Percentiles rank a stretch among this genome's conserved stretches.
Evolutionary conservation across 2,797 vertebrate species (phyloP).

Genomic region (Cygnus olor): DNA sequence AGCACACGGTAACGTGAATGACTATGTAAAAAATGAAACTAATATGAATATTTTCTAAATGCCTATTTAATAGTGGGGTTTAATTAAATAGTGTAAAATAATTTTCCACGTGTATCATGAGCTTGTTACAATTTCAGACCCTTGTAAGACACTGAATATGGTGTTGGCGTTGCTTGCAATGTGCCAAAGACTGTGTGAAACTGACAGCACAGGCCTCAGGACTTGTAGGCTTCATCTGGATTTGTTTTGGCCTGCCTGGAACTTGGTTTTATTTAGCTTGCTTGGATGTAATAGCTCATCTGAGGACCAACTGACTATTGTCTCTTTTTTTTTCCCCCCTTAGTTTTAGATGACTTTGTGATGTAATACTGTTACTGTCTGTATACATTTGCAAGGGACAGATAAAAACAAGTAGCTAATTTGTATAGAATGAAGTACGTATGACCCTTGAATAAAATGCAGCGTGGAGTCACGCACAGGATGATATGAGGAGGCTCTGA

Average conservation of each 20-base stretch:
- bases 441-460: neutral
- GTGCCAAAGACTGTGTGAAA: neutral
- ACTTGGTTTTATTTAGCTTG: neutral
- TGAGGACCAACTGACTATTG: neutral
- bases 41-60: slow-evolving; percentile 42
- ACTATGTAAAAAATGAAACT: slow-evolving; percentile 42
- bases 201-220: neutral
- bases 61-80: slow-evolving; percentile 48
- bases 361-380: neutral
- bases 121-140: neutral
- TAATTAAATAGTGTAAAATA: slow-evolving; percentile 59
- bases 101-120: neutral
- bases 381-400: neutral
- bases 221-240: neutral
- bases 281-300: neutral
- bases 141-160: neutral
- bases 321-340: neutral
- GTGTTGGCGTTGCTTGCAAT: neutral
- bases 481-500: neutral
- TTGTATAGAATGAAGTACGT: rapidly evolving
- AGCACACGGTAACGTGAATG: slow-evolving; percentile 5
- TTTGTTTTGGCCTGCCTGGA: neutral
- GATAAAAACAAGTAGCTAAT: neutral
- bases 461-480: neutral
- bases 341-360: neutral